Conservation (phyloP, 2,113 vertebrate species). For the Ctenodactylus gundi region DNA sequence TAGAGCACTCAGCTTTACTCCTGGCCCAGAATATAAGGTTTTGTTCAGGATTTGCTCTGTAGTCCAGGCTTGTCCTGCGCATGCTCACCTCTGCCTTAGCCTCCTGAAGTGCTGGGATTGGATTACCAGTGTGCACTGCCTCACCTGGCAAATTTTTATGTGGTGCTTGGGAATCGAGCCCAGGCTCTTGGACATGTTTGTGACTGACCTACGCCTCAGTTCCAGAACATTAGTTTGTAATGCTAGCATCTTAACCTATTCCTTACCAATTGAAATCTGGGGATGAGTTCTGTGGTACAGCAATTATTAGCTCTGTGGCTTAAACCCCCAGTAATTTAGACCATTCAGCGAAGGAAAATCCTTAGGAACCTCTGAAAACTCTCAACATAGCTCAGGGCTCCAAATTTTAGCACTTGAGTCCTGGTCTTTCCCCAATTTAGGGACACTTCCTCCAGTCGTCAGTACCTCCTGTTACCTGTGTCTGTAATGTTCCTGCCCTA, state of each 20-base stretch:
- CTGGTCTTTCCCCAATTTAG: neutral
- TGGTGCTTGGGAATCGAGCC: neutral
- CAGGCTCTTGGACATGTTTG: neutral
- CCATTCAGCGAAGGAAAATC: neutral
- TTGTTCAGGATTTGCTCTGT: too few relatives aligned
- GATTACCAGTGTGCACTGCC: too few relatives aligned
- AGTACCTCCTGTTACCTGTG: neutral
- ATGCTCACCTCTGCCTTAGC: too few relatives aligned
- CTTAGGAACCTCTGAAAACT: neutral
- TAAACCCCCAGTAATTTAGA: neutral
- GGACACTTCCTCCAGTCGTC: neutral
- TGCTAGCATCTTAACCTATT: neutral
- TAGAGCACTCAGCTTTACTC: neutral
- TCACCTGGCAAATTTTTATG: too few relatives aligned
- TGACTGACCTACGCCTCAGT: neutral
- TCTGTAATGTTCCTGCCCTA: neutral
- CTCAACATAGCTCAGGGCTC: too few relatives aligned
- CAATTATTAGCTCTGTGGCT: neutral
- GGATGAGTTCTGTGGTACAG: neutral
- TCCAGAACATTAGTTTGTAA: neutral
- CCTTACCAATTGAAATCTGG: neutral
- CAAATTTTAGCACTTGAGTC: neutral
- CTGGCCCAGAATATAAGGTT: neutral
- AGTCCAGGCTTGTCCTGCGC: too few relatives aligned
- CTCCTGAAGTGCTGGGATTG: too few relatives aligned